These are phyloP conservation scores for Drosophila rufa DNA, from an alignment of 1,140 invertebrate species.

Conservation along the genomic window DNA sequence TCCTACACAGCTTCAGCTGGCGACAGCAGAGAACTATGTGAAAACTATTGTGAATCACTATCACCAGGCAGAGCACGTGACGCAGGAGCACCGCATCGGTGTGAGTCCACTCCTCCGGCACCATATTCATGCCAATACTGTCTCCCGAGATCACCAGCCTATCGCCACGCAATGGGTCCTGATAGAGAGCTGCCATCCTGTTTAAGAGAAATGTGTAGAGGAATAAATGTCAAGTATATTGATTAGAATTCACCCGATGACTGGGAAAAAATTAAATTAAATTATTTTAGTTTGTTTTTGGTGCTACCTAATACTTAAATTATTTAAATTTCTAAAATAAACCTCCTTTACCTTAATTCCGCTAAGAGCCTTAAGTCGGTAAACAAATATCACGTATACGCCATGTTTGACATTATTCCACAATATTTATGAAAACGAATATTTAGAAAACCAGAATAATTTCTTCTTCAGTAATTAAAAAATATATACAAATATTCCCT, in stretches of 20 bases:
- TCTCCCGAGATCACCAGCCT: conserved; percentile 3
- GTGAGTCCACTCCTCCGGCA: conserved; percentile 1
- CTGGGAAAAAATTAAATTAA: not conserved
- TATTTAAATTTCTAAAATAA: not conserved
- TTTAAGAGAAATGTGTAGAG: not conserved
- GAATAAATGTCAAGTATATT: not conserved
- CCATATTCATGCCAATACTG: not conserved
- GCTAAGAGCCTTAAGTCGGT: no score
- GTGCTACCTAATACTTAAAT: no score
- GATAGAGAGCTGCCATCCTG: conserved; percentile 43
- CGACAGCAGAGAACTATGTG: conserved; percentile 41
- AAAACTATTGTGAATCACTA: conserved; percentile 27
- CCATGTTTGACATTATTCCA: no score
- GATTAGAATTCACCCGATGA: not conserved
- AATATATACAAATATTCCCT: not conserved
- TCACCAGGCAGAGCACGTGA: conserved; percentile 40
- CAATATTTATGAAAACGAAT: no score
- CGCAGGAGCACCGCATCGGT: conserved; percentile 50
- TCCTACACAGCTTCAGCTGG: conserved; percentile 26
- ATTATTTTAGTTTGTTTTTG: not conserved
- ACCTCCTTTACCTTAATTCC: no score
- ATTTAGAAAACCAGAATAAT: no score
- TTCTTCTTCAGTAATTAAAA: not conserved
- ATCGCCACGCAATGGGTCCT: conserved; percentile 44
- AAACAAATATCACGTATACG: conserved; percentile 2